Conservation (phyloP, 2,888 invertebrate species). For the Laothoe populi region DNA sequence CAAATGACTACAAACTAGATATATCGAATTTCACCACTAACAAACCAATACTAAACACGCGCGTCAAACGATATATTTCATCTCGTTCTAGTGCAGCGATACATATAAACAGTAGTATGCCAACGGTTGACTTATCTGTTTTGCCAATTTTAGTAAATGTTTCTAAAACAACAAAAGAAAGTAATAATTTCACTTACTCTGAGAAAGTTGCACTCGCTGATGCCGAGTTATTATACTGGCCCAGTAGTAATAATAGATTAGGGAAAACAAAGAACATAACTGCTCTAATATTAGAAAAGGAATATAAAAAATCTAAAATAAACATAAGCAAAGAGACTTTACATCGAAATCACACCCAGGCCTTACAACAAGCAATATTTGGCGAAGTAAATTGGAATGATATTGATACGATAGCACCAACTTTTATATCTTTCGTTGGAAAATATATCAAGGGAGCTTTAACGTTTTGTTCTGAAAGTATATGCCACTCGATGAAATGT, state of each 20-base stretch:
- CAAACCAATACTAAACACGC: slow-evolving; percentile 34
- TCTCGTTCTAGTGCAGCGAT: neutral
- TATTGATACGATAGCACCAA: slow-evolving; percentile 67
- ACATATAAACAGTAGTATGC: neutral
- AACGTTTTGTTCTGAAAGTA: slow-evolving; percentile 70
- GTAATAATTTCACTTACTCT: slow-evolving; percentile 44
- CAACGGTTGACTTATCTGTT: neutral
- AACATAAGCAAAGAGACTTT: slow-evolving; percentile 65
- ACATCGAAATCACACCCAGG: slow-evolving; percentile 58
- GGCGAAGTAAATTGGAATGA: slow-evolving; percentile 75
- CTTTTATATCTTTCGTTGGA: slow-evolving; percentile 73
- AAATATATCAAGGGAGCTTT: slow-evolving; percentile 74
- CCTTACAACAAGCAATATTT: slow-evolving; percentile 71
- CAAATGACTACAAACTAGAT: slow-evolving; percentile 49
- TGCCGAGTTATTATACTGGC: slow-evolving; percentile 70
- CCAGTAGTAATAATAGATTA: slow-evolving; percentile 43
- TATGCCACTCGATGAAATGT: slow-evolving; percentile 78
- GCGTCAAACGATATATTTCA: slow-evolving; percentile 26
- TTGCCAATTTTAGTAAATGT: slow-evolving; percentile 21
- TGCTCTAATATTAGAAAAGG: slow-evolving; percentile 63
- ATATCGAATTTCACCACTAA: slow-evolving; percentile 46
- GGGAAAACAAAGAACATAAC: slow-evolving; percentile 60
- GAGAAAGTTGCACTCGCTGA: slow-evolving; percentile 56
- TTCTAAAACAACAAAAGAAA: slow-evolving; percentile 20
- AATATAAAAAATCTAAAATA: slow-evolving; percentile 64